These are phyloP conservation scores for Acipenser ruthenus DNA, from an alignment of 2,797 vertebrate species.

Conservation along the genomic window DNA sequence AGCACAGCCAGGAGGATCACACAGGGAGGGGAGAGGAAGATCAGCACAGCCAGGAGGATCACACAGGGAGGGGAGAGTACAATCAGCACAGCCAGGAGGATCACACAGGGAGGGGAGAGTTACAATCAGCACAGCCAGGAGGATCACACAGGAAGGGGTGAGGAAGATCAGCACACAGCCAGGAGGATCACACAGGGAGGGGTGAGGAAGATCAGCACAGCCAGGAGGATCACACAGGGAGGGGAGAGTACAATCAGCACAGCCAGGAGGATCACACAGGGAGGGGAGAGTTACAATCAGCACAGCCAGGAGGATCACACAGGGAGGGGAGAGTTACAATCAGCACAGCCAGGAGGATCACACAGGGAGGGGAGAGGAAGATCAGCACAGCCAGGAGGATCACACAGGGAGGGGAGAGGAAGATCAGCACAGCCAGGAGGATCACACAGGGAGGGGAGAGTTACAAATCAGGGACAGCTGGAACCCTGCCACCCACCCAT, in stretches of 20 bases:
- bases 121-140: background rate
- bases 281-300: background rate
- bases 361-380: too few species aligned
- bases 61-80: too few species aligned
- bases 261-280: background rate
- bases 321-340: background rate
- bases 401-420: too few species aligned
- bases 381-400: too few species aligned
- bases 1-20: too few species aligned
- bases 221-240: background rate
- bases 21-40: background rate
- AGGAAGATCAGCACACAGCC: constrained; percentile 25
- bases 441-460: too few species aligned
- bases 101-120: constrained; percentile 51
- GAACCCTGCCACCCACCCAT: too few species aligned
- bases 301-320: background rate
- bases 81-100: constrained; percentile 65
- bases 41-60: background rate
- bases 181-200: constrained; percentile 75
- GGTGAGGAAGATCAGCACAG: background rate
- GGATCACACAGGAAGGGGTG: too few species aligned
- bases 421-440: too few species aligned
- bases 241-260: background rate
- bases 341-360: background rate
- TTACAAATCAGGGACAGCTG: too few species aligned